Evolutionary conservation across 2,888 invertebrate species (phyloP), one percentile per base, ranked within the genome.

Genomic region (Drosophila ezoana): DNA sequence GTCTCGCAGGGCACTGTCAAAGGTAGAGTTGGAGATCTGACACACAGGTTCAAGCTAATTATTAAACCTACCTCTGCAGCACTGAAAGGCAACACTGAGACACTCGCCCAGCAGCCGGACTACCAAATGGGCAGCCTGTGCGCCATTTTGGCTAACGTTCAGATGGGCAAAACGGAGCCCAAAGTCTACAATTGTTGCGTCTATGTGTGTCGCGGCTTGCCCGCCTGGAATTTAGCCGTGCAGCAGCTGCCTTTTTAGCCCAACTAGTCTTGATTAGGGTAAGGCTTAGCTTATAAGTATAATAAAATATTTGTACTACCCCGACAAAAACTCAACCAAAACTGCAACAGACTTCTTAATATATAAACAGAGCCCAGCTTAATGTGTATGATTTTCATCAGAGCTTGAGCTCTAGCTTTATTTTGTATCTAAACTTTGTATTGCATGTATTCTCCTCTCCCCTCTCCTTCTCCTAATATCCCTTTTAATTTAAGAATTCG

Each of bases 171-270:
- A 6, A 68, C 76, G 11, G 90, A 90, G 59, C 54, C 78, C 1
- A 77, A 79, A 38, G 59, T 83, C 11, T 90, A 91, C 66, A 91
- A 91, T 49, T 81, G 69, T 18, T 87, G 90, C 51, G 80, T 90
- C 5, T 90, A 90, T 57, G 90, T 90, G 1, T 90, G 83, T 20
- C 89, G 90, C 14, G 90, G 90, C 16, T 60, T 90, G 23, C 90
- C 90, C 18, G 90, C 85, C 18, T 90, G 90, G 90, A 90, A 90
- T 72, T 56, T 78, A 8, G 76, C 77, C 56, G 90, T 87, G 11
- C 63, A 91, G 57, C 62, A 71, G 28, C n/a, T 90, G 54, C 83
- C 83, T 6, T 66, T 71, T 20, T 75, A 71, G 51, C 28, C 28
- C 28, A 28, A 2, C 23, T 43, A 18, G 18, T 13, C 14, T 5